Base-by-base conservation (phyloP, 2,113 vertebrate species). In the Lamprotornis superbus region DNA sequence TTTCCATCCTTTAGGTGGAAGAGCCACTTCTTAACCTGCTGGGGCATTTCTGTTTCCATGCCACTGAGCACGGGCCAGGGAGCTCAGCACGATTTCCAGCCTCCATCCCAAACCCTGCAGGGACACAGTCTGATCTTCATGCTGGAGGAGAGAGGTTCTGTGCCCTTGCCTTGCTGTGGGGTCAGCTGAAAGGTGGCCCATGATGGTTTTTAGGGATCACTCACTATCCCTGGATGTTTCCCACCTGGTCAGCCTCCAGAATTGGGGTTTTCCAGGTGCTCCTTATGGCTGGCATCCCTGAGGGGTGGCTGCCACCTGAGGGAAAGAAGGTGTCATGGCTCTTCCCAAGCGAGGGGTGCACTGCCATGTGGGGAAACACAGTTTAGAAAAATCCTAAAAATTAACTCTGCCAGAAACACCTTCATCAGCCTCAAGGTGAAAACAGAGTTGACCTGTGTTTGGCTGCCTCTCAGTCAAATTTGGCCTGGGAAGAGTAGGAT, bases 1-100 rank as follows among this genome's bases (percentile, higher is more conserved):
- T 90, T 96, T 98, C 97, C 97, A 97, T 95, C 97, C 92, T 97
- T 97, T 94, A 87, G 93, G 93, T 96, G 86, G 87, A 92, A 97
- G 75, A 93, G 46, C 59, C 89, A 92, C 78, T 25, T 83, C 86
- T 55, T 84, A 94, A 95, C 95, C 90, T 87, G 90, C 88, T 93
- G 79, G 95, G 94, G 96, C 70, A 13, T 94, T 94, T 84, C 96
- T 94, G 93, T 95, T 96, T 94, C 87, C 90, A 91, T 78, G 83
- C 49, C 76, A 83, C 24, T n/a, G 1, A 93, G 69, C 61, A 70
- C 0, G 0, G 40, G 24, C 80, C 70, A 35, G 74, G 52, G 83
- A 90, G 30, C n/a, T 75, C 68, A 2, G 59, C 56, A 80, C 15
- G 1, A 47, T 92, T 95, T 86, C 79, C 56, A 78, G 0, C 81